Percentiles rank a stretch among this genome's conserved stretches.
Evolutionary conservation across 2,113 vertebrate species (phyloP).

Genomic region (Acrocephalus kingi): DNA sequence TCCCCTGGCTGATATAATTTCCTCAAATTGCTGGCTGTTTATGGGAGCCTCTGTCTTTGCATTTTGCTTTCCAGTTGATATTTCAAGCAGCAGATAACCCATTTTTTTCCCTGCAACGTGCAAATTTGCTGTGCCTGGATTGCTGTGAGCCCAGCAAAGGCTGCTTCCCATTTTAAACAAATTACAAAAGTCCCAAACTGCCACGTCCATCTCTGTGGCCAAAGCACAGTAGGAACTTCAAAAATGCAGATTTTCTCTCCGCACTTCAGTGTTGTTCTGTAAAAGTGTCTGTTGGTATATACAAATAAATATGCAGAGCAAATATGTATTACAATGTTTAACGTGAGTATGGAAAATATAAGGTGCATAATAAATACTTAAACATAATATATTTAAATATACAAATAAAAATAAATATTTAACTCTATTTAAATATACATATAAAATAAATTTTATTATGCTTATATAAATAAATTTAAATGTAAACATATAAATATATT

Average conservation of each 20-base stretch:
- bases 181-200: neutral
- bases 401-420: too few relatives aligned
- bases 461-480: too few relatives aligned
- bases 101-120: slow-evolving; percentile 8
- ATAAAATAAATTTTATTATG: too few relatives aligned
- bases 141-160: neutral
- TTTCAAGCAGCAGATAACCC: slow-evolving; percentile 32
- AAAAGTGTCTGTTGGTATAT: accelerated
- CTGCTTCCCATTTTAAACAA: slow-evolving; percentile 20
- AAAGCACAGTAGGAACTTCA: neutral
- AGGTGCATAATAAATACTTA: neutral
- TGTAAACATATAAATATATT: too few relatives aligned
- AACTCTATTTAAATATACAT: too few relatives aligned
- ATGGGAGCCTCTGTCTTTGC: neutral
- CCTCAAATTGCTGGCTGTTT: neutral
- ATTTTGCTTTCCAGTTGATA: slow-evolving; percentile 16
- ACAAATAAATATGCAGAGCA: neutral
- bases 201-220: neutral
- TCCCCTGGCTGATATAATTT: neutral
- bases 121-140: neutral
- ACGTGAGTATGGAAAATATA: accelerated
- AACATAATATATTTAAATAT: neutral
- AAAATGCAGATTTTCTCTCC: neutral
- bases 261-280: accelerated
- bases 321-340: accelerated